A percentile compares a stretch with the other conserved stretches of the same genome.
These are phyloP conservation scores for Vidua chalybeata DNA, from an alignment of 2,113 vertebrate genomes.

Conservation along the genomic window DNA sequence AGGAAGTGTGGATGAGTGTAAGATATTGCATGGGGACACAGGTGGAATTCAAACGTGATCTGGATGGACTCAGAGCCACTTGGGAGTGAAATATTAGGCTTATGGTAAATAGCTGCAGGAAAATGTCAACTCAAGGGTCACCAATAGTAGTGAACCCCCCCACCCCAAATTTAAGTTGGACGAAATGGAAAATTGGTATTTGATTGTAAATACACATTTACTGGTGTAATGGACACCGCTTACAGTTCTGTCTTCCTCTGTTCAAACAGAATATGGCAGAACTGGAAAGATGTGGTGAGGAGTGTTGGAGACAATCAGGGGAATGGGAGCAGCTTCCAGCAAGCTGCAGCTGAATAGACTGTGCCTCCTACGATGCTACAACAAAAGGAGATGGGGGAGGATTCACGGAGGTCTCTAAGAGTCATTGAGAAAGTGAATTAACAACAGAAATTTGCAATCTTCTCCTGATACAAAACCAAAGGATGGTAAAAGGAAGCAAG, in stretches of 20 bases:
- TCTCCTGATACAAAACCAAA: not conserved
- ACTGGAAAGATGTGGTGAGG: not conserved
- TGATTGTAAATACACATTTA: not conserved
- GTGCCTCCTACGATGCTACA: not conserved
- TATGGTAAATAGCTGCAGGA: not conserved
- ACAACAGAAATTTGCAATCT: not conserved
- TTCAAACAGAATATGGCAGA: not conserved
- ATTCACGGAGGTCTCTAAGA: not conserved
- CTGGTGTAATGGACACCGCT: accelerated
- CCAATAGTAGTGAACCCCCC: not conserved
- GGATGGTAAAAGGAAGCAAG: not conserved
- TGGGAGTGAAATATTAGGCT: not conserved
- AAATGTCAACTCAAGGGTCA: not conserved
- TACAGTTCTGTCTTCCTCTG: not conserved
- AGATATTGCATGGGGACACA: not conserved
- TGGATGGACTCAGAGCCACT: not conserved
- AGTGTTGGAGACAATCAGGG: not conserved
- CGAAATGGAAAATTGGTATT: not conserved
- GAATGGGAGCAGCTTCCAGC: not conserved
- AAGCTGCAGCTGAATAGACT: not conserved
- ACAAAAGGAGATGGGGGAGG: not conserved
- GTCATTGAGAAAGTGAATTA: not conserved
- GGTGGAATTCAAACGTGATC: not conserved
- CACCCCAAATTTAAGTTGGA: not conserved
- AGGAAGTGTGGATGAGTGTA: not conserved